Conservation (phyloP, 2,113 vertebrate genomes). For the Origma solitaria region DNA sequence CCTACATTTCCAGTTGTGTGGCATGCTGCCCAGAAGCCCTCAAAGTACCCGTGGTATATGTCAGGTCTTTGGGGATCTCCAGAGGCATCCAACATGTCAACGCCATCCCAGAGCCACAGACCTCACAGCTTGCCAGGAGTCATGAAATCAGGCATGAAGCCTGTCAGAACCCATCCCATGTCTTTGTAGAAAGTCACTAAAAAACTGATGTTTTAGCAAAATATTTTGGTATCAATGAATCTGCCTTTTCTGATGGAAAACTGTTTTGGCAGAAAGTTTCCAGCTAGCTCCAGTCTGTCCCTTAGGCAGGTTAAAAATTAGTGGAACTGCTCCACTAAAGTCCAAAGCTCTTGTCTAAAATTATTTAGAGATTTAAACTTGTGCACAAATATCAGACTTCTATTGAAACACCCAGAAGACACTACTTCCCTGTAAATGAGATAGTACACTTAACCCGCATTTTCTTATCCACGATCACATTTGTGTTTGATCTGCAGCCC, state of each 20-base stretch:
- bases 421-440: neutral
- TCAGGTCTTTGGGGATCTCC: neutral
- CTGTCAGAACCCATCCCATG: slow-evolving; percentile 14
- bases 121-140: neutral
- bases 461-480: neutral
- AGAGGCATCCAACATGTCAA: neutral
- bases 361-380: neutral
- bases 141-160: slow-evolving; percentile 21
- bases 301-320: slow-evolving; percentile 18
- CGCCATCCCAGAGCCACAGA: neutral
- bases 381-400: neutral
- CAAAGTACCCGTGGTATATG: neutral
- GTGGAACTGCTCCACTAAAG: neutral
- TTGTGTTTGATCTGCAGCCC: neutral
- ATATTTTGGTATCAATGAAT: slow-evolving; percentile 16
- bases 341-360: neutral
- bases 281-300: neutral
- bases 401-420: neutral
- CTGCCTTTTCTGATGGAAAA: slow-evolving; percentile 27
- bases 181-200: neutral
- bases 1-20: neutral
- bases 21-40: neutral
- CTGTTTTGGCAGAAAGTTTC: slow-evolving; percentile 9
- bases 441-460: neutral
- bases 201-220: neutral